Evolutionary conservation across 2,113 vertebrate genomes (phyloP), one percentile per base, ranked within the genome.

Genomic region (Bufo bufo): DNA sequence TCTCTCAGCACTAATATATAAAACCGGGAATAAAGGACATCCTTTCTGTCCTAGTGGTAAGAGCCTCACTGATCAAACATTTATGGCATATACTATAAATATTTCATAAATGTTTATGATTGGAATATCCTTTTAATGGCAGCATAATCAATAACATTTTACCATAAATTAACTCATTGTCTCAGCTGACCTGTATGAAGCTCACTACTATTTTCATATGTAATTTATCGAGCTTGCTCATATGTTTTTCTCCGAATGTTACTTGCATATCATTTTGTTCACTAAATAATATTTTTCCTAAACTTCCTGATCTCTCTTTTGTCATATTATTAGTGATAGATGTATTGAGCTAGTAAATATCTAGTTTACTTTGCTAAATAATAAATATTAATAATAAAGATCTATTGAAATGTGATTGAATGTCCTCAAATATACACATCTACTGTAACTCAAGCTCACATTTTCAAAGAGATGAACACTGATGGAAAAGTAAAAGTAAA

Each of bases 401-500:
- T 63, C 45, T 45, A 45, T 49, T 52, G 56, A 59, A 77, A 85
- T 65, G 43, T 75, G 50, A 85, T 77, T 61, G 74, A 85, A 59
- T 47, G 82, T 85, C 12, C 17, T 82, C 69, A 45, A 52, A 59
- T 89, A 79, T 89, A 85, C 61, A 85, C 72, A 78, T 58, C 33
- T 33, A 33, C 33, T 33, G 56, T 79, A 71, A 74, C 77, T 87
- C 69, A 88, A 43, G 49, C 43, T 91, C 49, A 45, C 72, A 20
- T 87, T 85, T 90, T 87, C 74, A 82, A 52, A 23, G 59, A 50
- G 75, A 58, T 80, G 13, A 56, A 9, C 85, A 66, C 0, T 56
- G 80, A 69, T 89, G 71, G 89, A 89, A 85, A 90, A 90, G 50
- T 54, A 82, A 86, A 0, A 83, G 71, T 90, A 65, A 91, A 89